phyloP scores from a whole-genome alignment of 2,888 invertebrate genomes.

The Calameuta pallipes region DNA sequence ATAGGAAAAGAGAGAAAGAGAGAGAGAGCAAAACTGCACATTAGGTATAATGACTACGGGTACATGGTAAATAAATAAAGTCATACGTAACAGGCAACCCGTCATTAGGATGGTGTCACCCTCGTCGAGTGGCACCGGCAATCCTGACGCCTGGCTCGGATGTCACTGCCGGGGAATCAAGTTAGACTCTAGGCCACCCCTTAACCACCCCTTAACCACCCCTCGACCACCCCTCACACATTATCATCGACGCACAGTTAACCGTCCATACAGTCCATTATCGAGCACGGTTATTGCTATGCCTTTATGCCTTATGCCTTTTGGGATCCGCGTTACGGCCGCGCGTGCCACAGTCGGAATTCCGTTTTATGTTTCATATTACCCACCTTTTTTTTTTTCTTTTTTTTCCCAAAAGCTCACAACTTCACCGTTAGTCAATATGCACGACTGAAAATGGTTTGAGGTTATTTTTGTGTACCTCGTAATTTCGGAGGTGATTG shows the following conservation, averaged over 20 bases:
- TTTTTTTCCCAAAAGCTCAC: neutral
- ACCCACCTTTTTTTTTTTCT: neutral
- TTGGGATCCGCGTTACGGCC: neutral
- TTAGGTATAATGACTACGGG: constrained; percentile 47
- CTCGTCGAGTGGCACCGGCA: constrained; percentile 29
- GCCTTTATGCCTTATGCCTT: constrained; percentile 6
- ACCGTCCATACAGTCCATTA: constrained; percentile 18
- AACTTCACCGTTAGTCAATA: neutral
- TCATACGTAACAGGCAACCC: constrained; percentile 53
- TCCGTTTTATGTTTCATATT: neutral
- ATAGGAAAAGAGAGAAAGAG: neutral
- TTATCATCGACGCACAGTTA: constrained; percentile 26
- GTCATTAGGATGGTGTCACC: constrained; percentile 56
- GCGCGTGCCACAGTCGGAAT: neutral
- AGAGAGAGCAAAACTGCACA: constrained; percentile 45
- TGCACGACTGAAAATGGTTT: neutral
- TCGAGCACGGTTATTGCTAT: constrained; percentile 12
- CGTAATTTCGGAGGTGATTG: neutral
- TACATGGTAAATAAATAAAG: constrained; percentile 57
- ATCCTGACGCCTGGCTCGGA: constrained; percentile 23
- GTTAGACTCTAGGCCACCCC: constrained; percentile 26
- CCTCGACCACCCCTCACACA: neutral
- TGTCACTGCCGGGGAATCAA: constrained; percentile 33
- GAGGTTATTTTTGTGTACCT: neutral
- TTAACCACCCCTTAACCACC: constrained; percentile 7